Evolutionary conservation across 2,113 vertebrate genomes (phyloP), one percentile per base, ranked within the genome.

Genomic region (Cheilinus undulatus): DNA sequence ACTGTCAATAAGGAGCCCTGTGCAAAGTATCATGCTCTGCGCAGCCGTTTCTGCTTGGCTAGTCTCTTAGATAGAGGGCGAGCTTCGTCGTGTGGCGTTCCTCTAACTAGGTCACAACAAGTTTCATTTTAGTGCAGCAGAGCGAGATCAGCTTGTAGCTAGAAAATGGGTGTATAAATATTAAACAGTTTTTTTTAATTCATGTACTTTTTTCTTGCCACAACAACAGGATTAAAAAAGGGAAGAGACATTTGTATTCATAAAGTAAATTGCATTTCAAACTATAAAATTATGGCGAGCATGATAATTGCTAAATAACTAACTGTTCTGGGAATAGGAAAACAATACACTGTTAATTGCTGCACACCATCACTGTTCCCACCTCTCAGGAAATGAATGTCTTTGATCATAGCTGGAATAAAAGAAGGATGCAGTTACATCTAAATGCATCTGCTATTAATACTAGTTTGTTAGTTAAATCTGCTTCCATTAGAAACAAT

Each of bases 51-150:
- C 83, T 89, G 88, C 89, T 82, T 58, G 88, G 88, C 82, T 85
- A 30, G 82, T 42, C 80, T 78, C 26, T 52, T 27, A 62, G 81
- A 84, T 49, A 40, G 83, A 76, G 80, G 74, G 71, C 27, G 71
- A 57, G 83, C 89, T 77, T 74, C 70, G 87, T 92, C 88, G 79
- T 81, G 81, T 76, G 83, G 82, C 81, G 73, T 80, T 85, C 78
- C 80, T 46, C 83, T 91, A 93, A 92, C 86, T 93, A 89, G 92
- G 92, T 92, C 92, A 91, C 83, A 79, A 83, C 82, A 85, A 88
- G 88, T 89, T 89, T 91, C 82, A 73, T 78, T 88, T 91, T 86
- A 92, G 89, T 86, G 89, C 85, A 90, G 85, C 79, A 76, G 17
- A 88, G 86, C 78, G 66, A 87, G 80, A 86, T 74, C 52, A 30